Conservation (phyloP, 2,888 invertebrate species). For the Mantis religiosa region DNA sequence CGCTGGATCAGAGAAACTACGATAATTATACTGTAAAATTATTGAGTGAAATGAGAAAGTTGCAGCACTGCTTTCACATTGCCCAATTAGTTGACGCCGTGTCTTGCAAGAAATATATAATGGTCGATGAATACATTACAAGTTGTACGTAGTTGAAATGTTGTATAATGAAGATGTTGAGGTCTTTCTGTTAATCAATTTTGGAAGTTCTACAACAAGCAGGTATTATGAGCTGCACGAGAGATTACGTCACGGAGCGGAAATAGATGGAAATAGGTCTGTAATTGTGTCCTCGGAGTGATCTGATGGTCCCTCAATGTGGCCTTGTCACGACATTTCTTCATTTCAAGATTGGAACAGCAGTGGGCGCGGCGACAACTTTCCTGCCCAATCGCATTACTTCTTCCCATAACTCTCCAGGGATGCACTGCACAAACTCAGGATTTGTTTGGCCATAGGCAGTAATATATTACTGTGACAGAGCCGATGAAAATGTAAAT, state of each 20-base stretch:
- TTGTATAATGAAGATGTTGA: neutral
- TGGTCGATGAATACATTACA: too few relatives aligned
- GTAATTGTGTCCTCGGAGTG: neutral
- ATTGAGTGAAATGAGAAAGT: too few relatives aligned
- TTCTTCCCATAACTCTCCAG: neutral
- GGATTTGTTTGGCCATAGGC: too few relatives aligned
- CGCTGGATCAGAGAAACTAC: too few relatives aligned
- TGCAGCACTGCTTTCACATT: too few relatives aligned
- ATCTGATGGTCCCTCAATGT: neutral
- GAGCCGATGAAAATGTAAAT: too few relatives aligned
- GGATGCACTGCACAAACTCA: too few relatives aligned
- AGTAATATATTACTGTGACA: too few relatives aligned
- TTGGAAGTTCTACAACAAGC: neutral
- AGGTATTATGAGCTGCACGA: neutral
- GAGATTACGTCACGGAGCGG: neutral
- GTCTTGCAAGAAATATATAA: too few relatives aligned
- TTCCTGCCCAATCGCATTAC: neutral
- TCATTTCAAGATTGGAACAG: conserved; percentile 7
- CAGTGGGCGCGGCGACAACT: neutral
- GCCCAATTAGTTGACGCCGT: too few relatives aligned
- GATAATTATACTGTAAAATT: too few relatives aligned
- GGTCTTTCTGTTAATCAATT: neutral
- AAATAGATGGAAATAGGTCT: neutral
- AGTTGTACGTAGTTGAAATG: too few relatives aligned
- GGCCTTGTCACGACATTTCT: neutral